These are phyloP conservation scores for Eumeta japonica DNA, from an alignment of 1,140 invertebrate genomes.

Conservation along the genomic window DNA sequence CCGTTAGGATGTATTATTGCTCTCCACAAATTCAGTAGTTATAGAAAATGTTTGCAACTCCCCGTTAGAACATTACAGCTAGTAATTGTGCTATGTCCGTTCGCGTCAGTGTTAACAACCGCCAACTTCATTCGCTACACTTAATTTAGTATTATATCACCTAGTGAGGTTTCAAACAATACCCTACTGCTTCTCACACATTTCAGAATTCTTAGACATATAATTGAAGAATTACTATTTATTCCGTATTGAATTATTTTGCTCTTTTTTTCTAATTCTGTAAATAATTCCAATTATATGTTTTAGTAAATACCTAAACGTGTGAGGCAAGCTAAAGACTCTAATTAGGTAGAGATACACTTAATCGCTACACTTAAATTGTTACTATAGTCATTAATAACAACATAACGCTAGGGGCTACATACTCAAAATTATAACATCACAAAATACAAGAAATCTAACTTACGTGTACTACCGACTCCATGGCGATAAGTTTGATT, in stretches of 20 bases:
- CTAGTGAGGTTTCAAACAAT: conserved; percentile 55
- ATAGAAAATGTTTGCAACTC: too few relatives aligned
- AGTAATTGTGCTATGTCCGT: conserved; percentile 51
- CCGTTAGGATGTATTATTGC: too few relatives aligned
- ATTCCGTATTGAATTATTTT: background rate
- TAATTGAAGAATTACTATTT: background rate
- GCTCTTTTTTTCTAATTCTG: too few relatives aligned
- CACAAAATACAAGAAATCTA: conserved; percentile 31
- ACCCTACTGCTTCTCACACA: conserved; percentile 39
- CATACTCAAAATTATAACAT: conserved; percentile 39
- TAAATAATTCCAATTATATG: conserved; percentile 1
- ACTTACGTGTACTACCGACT: too few relatives aligned
- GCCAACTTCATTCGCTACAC: conserved; percentile 30
- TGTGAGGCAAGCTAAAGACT: conserved; percentile 33
- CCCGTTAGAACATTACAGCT: conserved; percentile 39
- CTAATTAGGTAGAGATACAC: conserved; percentile 48
- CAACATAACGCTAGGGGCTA: conserved; percentile 44
- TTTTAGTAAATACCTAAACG: conserved; percentile 19
- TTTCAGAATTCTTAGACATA: conserved; percentile 15
- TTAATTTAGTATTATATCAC: conserved; percentile 45
- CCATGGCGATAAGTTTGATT: too few relatives aligned
- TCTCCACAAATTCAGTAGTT: too few relatives aligned
- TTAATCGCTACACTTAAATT: conserved; percentile 34
- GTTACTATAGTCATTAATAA: conserved; percentile 38
- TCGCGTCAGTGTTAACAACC: too few relatives aligned